Percentiles rank a stretch among this genome's conserved stretches.
Evolutionary conservation across 1,140 invertebrate species (phyloP).

Genomic region (Nylanderia fulva): DNA sequence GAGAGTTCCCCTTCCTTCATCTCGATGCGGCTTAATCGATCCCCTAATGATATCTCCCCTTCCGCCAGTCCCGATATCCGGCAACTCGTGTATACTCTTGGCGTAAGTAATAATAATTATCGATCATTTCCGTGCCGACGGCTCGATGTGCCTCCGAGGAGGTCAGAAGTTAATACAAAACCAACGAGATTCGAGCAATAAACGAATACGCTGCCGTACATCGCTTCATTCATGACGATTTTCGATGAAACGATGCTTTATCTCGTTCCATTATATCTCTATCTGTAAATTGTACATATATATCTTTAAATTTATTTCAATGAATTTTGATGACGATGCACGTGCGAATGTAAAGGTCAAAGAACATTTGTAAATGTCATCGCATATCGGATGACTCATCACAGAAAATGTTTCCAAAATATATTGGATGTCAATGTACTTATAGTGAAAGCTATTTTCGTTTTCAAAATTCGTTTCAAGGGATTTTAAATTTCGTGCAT

Average conservation of each 20-base stretch:
- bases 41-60: constrained; percentile 66
- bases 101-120: constrained; percentile 69
- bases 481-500: constrained; percentile 3
- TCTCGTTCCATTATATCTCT: constrained; percentile 1
- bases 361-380: background rate
- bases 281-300: background rate
- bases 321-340: background rate
- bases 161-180: constrained; percentile 72
- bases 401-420: constrained; percentile 65
- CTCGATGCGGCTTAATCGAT: constrained; percentile 56
- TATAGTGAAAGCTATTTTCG: constrained; percentile 38
- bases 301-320: background rate
- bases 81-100: constrained; percentile 36
- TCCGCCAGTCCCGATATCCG: constrained; percentile 62
- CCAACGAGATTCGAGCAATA: constrained; percentile 56
- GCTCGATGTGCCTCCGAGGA: background rate
- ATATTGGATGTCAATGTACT: constrained; percentile 33
- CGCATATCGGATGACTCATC: constrained; percentile 27
- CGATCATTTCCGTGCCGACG: constrained; percentile 68
- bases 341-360: too few relatives aligned
- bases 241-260: background rate
- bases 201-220: constrained; percentile 2
- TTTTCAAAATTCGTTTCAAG: constrained; percentile 40
- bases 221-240: constrained; percentile 26
- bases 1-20: constrained; percentile 42